These are phyloP conservation scores for Conger conger DNA, from an alignment of 2,113 vertebrate species.

Conservation along the genomic window DNA sequence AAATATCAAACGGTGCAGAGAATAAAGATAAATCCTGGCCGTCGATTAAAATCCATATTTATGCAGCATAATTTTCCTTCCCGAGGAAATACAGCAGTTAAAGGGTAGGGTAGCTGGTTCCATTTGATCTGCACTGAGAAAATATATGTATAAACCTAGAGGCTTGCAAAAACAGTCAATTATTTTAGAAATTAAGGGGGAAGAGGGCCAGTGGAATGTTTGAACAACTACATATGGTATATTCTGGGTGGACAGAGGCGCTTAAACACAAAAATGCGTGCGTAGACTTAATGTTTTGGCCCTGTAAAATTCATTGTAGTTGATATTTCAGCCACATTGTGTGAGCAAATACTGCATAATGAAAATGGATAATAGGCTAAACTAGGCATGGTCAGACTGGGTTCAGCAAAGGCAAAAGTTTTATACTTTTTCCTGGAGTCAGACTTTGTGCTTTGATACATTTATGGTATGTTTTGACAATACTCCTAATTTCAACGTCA, in stretches of 20 bases:
- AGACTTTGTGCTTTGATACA: background rate
- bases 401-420: background rate
- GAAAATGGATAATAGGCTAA: conserved; percentile 33
- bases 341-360: conserved; percentile 37
- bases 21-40: conserved; percentile 67
- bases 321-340: conserved; percentile 43
- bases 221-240: conserved; percentile 44
- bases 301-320: conserved; percentile 35
- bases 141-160: conserved; percentile 62
- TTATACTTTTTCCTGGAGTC: background rate
- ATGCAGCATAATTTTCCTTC: conserved; percentile 68
- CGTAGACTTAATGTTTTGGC: conserved; percentile 51
- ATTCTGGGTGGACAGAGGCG: background rate
- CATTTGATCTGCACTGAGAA: conserved; percentile 65
- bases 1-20: conserved; percentile 62
- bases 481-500: background rate
- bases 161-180: conserved; percentile 67
- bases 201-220: conserved; percentile 57
- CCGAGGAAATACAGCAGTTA: conserved; percentile 49
- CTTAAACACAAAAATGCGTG: conserved; percentile 30
- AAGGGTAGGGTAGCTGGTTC: conserved; percentile 61
- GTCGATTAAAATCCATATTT: conserved; percentile 72
- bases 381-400: background rate
- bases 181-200: conserved; percentile 62
- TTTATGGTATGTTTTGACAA: background rate